Conservation (phyloP, 2,888 invertebrate species). For the Drosophila tanythrix region DNA sequence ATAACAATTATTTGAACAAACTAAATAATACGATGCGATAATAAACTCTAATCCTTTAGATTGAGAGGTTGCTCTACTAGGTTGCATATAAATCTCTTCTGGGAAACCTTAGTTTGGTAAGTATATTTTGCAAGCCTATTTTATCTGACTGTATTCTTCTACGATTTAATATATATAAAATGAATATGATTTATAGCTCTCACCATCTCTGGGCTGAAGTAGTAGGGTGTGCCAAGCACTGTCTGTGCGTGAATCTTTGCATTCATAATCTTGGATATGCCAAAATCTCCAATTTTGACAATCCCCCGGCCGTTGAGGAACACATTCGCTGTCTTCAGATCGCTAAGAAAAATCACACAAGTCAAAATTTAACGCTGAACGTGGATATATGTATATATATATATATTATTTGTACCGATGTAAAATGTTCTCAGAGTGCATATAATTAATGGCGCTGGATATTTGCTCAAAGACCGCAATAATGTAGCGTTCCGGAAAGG, state of each 20-base stretch:
- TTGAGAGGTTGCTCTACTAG: neutral
- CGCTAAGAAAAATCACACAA: constrained; percentile 84
- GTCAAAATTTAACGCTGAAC: neutral
- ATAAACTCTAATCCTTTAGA: neutral
- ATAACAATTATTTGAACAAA: neutral
- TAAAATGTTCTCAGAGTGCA: constrained; percentile 89
- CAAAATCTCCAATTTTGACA: constrained; percentile 91
- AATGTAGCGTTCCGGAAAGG: constrained; percentile 88
- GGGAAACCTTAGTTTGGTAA: neutral
- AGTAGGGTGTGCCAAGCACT: constrained; percentile 90
- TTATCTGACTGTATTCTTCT: neutral
- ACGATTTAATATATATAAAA: neutral
- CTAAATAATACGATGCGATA: neutral
- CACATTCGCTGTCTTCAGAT: constrained; percentile 91
- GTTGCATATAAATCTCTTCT: neutral
- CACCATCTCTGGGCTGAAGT: constrained; percentile 90
- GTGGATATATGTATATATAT: neutral
- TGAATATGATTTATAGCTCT: constrained; percentile 22
- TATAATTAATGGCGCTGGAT: constrained; percentile 88
- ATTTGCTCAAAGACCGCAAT: constrained; percentile 89
- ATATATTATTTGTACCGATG: constrained; percentile 84
- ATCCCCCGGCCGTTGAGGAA: constrained; percentile 89
- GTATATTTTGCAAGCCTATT: neutral
- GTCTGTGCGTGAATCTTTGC: constrained; percentile 89
- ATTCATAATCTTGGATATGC: constrained; percentile 90